Evolutionary conservation across 2,113 vertebrate species (phyloP).

Genomic region (Gallinago paraguaiae): DNA sequence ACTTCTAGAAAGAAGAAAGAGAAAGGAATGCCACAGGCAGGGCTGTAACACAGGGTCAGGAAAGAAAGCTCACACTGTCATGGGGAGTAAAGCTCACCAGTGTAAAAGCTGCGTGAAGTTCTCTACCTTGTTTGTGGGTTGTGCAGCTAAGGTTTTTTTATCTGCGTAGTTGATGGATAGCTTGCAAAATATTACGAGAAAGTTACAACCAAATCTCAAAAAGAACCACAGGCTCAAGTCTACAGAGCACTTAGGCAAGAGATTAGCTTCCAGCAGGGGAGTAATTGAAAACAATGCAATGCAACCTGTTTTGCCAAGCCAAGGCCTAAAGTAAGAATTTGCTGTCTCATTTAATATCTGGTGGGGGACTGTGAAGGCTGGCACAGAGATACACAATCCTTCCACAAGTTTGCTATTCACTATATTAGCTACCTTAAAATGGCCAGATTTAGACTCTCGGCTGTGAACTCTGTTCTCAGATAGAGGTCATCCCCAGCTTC

Average conservation of each 20-base stretch:
- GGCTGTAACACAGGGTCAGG: not conserved
- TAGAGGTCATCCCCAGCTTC: not conserved
- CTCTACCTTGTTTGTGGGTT: not conserved
- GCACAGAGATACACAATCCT: not conserved
- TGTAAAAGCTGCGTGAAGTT: not conserved
- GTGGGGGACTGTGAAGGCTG: not conserved
- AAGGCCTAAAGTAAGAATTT: not conserved
- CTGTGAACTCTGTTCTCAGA: not conserved
- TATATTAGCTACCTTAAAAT: not conserved
- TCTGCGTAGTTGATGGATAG: not conserved
- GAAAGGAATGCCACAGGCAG: not conserved
- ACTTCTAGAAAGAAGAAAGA: not conserved
- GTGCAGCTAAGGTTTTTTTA: not conserved
- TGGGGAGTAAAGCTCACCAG: not conserved
- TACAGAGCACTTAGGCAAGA: not conserved
- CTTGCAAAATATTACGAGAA: constrained; percentile 11
- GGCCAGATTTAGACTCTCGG: not conserved
- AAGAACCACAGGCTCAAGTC: not conserved
- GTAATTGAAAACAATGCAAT: not conserved
- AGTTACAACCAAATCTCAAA: not conserved
- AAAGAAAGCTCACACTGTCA: not conserved
- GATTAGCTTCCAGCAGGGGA: not conserved
- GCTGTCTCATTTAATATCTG: not conserved
- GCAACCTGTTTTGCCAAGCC: not conserved
- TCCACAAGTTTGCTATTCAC: not conserved